A percentile compares a stretch with the other conserved stretches of the same genome.
phyloP scores from a whole-genome alignment of 2,113 vertebrate genomes.

The Hyperopisus bebe region DNA sequence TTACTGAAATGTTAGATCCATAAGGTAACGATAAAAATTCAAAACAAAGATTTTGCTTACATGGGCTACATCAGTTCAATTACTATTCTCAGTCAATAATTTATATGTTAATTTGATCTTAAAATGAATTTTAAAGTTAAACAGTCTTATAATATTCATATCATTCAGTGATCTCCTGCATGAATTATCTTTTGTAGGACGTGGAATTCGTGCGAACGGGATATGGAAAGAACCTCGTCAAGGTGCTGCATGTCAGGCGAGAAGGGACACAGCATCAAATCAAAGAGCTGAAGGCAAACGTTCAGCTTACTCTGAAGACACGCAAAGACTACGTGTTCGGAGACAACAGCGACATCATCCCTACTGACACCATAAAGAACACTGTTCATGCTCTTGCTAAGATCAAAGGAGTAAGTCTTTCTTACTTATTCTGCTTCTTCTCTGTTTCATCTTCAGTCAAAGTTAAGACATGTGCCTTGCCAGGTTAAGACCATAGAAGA shows the following conservation, averaged over 20 bases:
- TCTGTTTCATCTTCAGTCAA: not conserved
- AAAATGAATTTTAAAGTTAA: not conserved
- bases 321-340: slow-evolving; percentile 76
- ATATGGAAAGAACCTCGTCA: slow-evolving; percentile 87
- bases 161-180: not conserved
- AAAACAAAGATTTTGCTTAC: not conserved
- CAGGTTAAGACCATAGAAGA: slow-evolving; percentile 74
- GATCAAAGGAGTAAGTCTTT: slow-evolving; percentile 74
- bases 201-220: slow-evolving; percentile 81
- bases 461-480: slow-evolving; percentile 14
- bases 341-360: slow-evolving; percentile 86
- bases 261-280: slow-evolving; percentile 70
- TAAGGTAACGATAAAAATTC: not conserved
- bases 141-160: not conserved
- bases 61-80: not conserved
- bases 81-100: not conserved
- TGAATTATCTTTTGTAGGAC: slow-evolving; percentile 57
- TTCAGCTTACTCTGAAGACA: slow-evolving; percentile 75
- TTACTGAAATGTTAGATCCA: not conserved
- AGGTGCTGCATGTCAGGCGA: slow-evolving; percentile 70
- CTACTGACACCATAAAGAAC: slow-evolving; percentile 96
- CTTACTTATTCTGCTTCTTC: not conserved
- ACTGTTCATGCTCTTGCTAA: slow-evolving; percentile 84
- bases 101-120: not conserved
- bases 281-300: slow-evolving; percentile 75